These are phyloP conservation scores for Ecdyonurus torrentis DNA, from an alignment of 2,888 invertebrate species.

Conservation along the genomic window DNA sequence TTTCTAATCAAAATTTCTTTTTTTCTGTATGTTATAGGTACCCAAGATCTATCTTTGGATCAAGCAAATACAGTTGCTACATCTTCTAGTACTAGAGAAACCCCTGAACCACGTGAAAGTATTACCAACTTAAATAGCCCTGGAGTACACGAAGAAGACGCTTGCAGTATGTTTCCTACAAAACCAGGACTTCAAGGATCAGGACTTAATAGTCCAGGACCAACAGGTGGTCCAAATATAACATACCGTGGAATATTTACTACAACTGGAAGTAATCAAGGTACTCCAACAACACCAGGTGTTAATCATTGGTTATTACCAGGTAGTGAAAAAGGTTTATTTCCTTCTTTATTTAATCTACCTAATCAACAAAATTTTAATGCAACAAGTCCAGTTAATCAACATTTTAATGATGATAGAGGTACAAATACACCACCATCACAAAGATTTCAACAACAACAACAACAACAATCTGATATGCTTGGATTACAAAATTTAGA, in stretches of 20 bases:
- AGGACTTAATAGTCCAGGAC: background rate
- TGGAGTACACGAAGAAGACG: background rate
- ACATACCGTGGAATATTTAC: constrained; percentile 10
- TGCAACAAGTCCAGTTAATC: background rate
- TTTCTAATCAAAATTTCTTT: too few species aligned
- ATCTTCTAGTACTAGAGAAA: background rate
- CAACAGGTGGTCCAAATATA: constrained; percentile 9
- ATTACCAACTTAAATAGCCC: background rate
- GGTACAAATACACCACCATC: constrained; percentile 4
- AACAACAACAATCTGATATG: constrained; percentile 8
- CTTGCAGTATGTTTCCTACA: constrained; percentile 1
- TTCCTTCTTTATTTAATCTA: constrained; percentile 44
- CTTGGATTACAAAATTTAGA: background rate
- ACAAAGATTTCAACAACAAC: background rate
- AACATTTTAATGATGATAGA: constrained; percentile 38
- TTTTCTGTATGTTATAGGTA: constrained; percentile 40
- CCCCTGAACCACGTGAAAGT: background rate
- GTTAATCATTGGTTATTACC: constrained; percentile 58
- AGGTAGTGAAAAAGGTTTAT: constrained; percentile 44
- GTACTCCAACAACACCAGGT: constrained; percentile 30
- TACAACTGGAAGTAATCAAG: constrained; percentile 14
- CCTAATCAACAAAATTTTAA: constrained; percentile 27
- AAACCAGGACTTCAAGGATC: background rate
- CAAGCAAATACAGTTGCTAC: constrained; percentile 26
- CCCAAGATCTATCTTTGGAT: constrained; percentile 56